These are phyloP conservation scores for Marmota flaviventris DNA, from an alignment of 2,113 vertebrate genomes.

Conservation along the genomic window DNA sequence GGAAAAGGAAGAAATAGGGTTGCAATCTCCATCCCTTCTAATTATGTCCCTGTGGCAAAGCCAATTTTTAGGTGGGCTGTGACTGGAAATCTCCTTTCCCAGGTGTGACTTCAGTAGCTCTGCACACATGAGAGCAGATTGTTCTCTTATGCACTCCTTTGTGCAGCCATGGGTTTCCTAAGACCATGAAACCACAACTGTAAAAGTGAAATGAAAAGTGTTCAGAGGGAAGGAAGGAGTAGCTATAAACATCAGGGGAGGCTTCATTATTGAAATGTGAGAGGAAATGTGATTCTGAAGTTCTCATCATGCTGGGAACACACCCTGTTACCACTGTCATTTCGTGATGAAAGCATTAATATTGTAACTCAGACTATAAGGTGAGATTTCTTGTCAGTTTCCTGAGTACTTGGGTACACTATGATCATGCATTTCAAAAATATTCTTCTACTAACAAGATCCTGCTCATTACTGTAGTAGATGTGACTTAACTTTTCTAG, in stretches of 20 bases:
- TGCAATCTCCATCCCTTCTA: background rate
- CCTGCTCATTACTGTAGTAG: background rate
- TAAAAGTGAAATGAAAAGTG: background rate
- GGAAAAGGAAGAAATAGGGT: background rate
- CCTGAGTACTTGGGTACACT: background rate
- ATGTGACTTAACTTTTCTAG: background rate
- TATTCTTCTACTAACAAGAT: background rate
- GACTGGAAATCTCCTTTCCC: background rate
- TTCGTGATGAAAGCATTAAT: background rate
- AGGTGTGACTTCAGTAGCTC: background rate
- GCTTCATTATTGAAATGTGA: background rate
- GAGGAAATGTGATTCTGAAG: background rate
- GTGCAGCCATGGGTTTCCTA: background rate
- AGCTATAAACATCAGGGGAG: too few relatives aligned
- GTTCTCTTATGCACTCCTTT: background rate
- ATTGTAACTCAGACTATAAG: background rate
- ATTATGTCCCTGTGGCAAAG: background rate
- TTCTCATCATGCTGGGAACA: background rate
- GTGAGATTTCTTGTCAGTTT: too few relatives aligned
- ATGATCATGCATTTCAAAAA: background rate
- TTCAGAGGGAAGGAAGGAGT: background rate
- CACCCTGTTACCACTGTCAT: rapidly evolving
- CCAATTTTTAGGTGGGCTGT: too few relatives aligned
- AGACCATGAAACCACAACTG: background rate
- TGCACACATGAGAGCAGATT: background rate